Evolutionary conservation across 1,140 invertebrate species (phyloP).

Genomic region (Lerema accius): DNA sequence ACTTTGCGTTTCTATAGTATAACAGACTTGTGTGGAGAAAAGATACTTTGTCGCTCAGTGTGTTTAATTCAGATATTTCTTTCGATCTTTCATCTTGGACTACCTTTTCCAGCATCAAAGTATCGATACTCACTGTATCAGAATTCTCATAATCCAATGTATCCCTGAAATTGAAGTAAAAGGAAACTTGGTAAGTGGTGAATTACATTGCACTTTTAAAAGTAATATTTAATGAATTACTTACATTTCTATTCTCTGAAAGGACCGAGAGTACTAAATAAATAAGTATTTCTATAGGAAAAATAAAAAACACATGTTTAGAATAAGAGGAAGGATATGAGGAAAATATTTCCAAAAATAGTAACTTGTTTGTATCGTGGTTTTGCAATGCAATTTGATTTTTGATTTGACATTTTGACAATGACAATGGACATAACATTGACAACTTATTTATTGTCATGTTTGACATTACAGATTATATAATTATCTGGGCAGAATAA

Average conservation of each 20-base stretch:
- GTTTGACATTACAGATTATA: too few species aligned
- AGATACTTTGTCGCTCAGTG: constrained; percentile 64
- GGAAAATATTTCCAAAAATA: too few species aligned
- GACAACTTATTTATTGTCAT: too few species aligned
- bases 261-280: not conserved
- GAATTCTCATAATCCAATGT: constrained; percentile 60
- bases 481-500: too few species aligned
- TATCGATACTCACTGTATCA: constrained; percentile 71
- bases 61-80: constrained; percentile 63
- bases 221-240: not conserved
- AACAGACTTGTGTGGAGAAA: constrained; percentile 71
- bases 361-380: too few species aligned
- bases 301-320: not conserved
- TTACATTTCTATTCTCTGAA: not conserved
- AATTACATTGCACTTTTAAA: not conserved
- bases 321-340: too few species aligned
- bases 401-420: too few species aligned
- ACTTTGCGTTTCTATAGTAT: constrained; percentile 70
- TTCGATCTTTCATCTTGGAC: constrained; percentile 58
- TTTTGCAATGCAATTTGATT: too few species aligned
- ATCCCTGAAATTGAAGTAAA: constrained; percentile 66
- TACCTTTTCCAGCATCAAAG: constrained; percentile 60
- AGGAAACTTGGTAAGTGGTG: not conserved
- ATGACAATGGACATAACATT: too few species aligned
- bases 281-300: not conserved